A percentile compares a stretch with the other conserved stretches of the same genome.
phyloP scores from a whole-genome alignment of 1,140 invertebrate species.

The Drosophila biarmipes region DNA sequence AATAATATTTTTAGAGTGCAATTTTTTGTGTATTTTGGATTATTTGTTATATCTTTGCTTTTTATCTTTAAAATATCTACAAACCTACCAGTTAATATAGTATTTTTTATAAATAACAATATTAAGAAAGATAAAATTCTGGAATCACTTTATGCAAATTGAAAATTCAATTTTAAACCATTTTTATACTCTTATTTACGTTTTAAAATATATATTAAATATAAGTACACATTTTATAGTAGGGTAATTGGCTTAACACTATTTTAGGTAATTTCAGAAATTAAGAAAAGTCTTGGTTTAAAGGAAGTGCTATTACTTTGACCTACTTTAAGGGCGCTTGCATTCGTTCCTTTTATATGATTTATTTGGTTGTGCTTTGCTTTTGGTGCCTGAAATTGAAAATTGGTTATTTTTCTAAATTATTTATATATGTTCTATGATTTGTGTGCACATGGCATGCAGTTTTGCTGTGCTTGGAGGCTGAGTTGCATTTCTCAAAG shows the following conservation, averaged over 20 bases:
- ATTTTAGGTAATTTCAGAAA: no score
- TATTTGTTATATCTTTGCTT: no score
- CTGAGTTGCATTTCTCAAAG: background rate
- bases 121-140: background rate
- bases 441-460: background rate
- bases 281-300: background rate
- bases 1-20: no score
- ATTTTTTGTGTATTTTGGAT: no score
- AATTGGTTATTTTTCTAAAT: slow-evolving; percentile 4
- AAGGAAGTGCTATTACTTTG: background rate
- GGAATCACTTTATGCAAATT: background rate
- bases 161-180: no score
- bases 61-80: no score
- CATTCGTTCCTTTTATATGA: background rate
- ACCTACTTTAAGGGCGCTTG: background rate
- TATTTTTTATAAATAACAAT: background rate
- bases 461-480: background rate
- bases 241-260: no score
- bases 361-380: background rate
- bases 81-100: no score
- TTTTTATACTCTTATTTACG: background rate
- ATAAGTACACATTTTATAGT: no score
- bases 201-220: no score
- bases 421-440: background rate
- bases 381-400: background rate